A percentile compares a stretch with the other conserved stretches of the same genome.
These are phyloP conservation scores for Crepidodera aurea DNA, from an alignment of 2,888 invertebrate species.

Conservation along the genomic window DNA sequence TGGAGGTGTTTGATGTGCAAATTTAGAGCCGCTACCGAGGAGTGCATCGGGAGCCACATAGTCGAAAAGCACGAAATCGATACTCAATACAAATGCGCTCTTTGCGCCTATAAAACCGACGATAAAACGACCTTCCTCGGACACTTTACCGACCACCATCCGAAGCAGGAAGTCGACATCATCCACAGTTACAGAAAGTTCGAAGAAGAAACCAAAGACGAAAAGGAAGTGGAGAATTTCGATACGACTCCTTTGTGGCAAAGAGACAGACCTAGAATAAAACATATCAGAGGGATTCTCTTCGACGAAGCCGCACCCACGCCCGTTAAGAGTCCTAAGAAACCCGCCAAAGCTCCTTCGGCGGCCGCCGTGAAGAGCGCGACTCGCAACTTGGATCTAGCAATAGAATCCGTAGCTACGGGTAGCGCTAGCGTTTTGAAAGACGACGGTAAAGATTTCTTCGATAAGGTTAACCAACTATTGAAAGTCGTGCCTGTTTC, in stretches of 20 bases:
- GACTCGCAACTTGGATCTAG: conserved; percentile 41
- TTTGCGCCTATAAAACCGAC: conserved; percentile 69
- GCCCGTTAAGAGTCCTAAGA: conserved; percentile 43
- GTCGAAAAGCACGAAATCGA: conserved; percentile 69
- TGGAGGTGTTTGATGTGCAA: conserved; percentile 78
- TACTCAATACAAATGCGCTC: conserved; percentile 74
- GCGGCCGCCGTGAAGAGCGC: conserved; percentile 13
- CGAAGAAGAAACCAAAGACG: conserved; percentile 57
- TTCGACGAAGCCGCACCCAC: conserved; percentile 63
- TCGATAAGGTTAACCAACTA: conserved; percentile 28
- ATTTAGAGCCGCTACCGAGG: conserved; percentile 67
- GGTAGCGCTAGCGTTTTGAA: conserved; percentile 34
- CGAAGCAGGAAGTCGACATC: conserved; percentile 58
- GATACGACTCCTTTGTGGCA: conserved; percentile 71
- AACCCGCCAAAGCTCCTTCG: conserved; percentile 24
- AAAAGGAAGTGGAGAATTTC: conserved; percentile 55
- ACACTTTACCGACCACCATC: conserved; percentile 70
- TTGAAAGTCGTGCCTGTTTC: conserved; percentile 7
- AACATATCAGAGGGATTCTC: conserved; percentile 66
- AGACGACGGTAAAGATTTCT: conserved; percentile 24
- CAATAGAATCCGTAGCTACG: conserved; percentile 55
- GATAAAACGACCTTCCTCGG: conserved; percentile 66
- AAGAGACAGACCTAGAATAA: conserved; percentile 63
- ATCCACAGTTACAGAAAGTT: conserved; percentile 66
- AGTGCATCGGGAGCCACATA: conserved; percentile 70